Conservation (phyloP, 2,888 invertebrate genomes). For the Sericinus montela region DNA sequence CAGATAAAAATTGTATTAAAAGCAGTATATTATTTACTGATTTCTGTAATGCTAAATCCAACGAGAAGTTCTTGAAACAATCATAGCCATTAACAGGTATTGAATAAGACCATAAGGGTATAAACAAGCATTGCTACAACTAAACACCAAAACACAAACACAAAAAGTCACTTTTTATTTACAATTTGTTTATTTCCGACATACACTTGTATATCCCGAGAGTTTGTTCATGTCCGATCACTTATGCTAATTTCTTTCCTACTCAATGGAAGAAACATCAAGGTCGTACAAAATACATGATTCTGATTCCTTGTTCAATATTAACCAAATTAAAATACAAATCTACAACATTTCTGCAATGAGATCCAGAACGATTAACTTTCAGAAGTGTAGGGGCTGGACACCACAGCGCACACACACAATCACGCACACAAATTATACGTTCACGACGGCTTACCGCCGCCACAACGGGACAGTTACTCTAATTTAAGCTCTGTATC, state of each 20-base stretch:
- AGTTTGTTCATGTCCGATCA: conserved; percentile 74
- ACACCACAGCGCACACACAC: conserved; percentile 24
- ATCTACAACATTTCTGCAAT: conserved; percentile 68
- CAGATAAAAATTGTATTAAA: too few relatives aligned
- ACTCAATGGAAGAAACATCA: conserved; percentile 69
- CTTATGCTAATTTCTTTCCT: conserved; percentile 71
- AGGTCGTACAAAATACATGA: conserved; percentile 75
- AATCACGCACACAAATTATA: conserved; percentile 25
- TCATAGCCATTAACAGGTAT: too few relatives aligned
- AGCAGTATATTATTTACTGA: too few relatives aligned
- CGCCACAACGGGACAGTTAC: conserved; percentile 34
- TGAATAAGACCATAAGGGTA: not conserved
- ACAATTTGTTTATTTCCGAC: conserved; percentile 72
- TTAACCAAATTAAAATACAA: conserved; percentile 66
- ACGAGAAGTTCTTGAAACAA: too few relatives aligned
- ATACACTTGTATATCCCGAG: conserved; percentile 71
- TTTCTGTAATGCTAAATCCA: too few relatives aligned
- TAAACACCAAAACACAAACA: conserved; percentile 30
- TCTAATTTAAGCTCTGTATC: conserved; percentile 57
- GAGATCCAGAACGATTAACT: conserved; percentile 65
- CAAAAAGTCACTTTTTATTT: conserved; percentile 73
- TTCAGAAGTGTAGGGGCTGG: conserved; percentile 35
- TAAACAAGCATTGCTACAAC: not conserved
- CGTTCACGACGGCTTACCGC: conserved; percentile 22
- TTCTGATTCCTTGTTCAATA: conserved; percentile 58